Percentiles rank a stretch among this genome's conserved stretches.
phyloP scores from a whole-genome alignment of 2,888 invertebrate genomes.

The Calameuta pallipes region DNA sequence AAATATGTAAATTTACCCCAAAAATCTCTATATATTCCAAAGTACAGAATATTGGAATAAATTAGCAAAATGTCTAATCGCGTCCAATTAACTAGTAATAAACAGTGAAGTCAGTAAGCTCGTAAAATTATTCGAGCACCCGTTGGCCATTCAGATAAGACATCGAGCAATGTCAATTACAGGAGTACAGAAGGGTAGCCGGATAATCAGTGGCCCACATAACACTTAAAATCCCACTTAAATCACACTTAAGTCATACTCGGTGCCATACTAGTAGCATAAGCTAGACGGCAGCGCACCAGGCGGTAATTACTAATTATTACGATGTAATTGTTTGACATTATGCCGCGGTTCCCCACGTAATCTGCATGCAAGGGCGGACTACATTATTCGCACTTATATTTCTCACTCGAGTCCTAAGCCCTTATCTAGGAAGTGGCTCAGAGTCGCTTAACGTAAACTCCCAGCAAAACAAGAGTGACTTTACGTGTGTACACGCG shows the following conservation, averaged over 20 bases:
- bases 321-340: slow-evolving; percentile 57
- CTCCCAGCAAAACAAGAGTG: background rate
- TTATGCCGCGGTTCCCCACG: slow-evolving; percentile 44
- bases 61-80: background rate
- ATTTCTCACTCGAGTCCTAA: slow-evolving; percentile 20
- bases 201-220: slow-evolving; percentile 52
- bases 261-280: slow-evolving; percentile 10
- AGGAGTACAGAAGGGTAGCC: slow-evolving; percentile 22
- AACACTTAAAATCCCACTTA: slow-evolving; percentile 46
- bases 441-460: background rate
- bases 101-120: background rate
- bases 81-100: background rate
- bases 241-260: slow-evolving; percentile 33
- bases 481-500: background rate
- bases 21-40: background rate
- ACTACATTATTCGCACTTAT: slow-evolving; percentile 57
- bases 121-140: background rate
- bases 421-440: background rate
- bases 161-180: slow-evolving; percentile 49
- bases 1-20: background rate
- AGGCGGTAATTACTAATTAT: slow-evolving; percentile 46
- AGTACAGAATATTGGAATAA: background rate
- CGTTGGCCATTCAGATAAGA: slow-evolving; percentile 42
- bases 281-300: slow-evolving; percentile 3
- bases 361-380: slow-evolving; percentile 53